A percentile compares a stretch with the other conserved stretches of the same genome.
phyloP scores from a whole-genome alignment of 2,113 vertebrate species.

The Syrrhaptes paradoxus region DNA sequence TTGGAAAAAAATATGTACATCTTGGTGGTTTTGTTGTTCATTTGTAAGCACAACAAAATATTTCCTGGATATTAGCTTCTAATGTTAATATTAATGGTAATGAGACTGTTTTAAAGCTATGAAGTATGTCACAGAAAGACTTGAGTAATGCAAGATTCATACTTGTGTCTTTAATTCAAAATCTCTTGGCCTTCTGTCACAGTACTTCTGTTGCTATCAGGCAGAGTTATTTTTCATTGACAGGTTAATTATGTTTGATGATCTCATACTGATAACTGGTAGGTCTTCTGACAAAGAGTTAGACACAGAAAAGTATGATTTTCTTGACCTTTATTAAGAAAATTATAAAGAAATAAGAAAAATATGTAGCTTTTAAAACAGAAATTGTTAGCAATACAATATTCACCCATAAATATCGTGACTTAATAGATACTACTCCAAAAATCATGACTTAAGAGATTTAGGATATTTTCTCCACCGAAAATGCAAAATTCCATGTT shows the following conservation, averaged over 20 bases:
- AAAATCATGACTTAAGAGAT: not conserved
- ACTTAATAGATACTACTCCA: not conserved
- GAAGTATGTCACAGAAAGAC: not conserved
- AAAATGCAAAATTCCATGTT: not conserved
- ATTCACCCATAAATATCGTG: not conserved
- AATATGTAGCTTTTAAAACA: not conserved
- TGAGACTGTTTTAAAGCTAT: not conserved
- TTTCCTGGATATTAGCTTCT: not conserved
- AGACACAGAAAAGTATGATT: not conserved
- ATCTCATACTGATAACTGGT: not conserved
- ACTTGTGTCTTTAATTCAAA: not conserved
- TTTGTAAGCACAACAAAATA: not conserved
- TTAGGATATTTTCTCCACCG: not conserved
- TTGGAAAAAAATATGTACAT: not conserved
- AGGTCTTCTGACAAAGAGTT: not conserved
- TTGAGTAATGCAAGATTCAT: not conserved
- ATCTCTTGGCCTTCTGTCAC: not conserved
- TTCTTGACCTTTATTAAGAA: not conserved
- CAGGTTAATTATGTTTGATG: not conserved
- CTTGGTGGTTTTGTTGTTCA: not conserved
- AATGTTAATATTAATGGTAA: not conserved
- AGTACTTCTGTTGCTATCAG: not conserved
- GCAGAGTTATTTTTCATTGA: not conserved
- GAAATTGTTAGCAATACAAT: not conserved
- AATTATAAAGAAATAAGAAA: not conserved